Conservation (phyloP, 2,113 vertebrate genomes). For the Zapus hudsonius region DNA sequence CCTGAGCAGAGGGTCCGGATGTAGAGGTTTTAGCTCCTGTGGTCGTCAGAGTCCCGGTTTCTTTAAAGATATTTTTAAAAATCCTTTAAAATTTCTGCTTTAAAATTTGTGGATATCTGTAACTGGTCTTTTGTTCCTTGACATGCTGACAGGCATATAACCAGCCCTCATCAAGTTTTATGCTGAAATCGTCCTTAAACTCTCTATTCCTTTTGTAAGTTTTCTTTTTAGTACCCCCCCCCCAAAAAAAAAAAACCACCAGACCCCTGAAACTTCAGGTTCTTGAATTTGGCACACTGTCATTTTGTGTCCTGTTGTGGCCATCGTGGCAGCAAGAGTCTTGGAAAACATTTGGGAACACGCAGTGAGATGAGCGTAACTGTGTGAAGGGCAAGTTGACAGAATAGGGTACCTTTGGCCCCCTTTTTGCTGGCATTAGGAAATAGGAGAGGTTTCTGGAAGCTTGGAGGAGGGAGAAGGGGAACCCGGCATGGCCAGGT, state of each 20-base stretch:
- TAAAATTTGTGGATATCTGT: background rate
- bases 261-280: background rate
- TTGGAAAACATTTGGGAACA: constrained; percentile 25
- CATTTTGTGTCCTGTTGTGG: constrained; percentile 21
- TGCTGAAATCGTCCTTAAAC: background rate
- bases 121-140: constrained; percentile 47
- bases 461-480: background rate
- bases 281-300: background rate
- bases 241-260: background rate
- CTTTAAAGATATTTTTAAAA: constrained; percentile 26
- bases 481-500: background rate
- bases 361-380: constrained; percentile 9
- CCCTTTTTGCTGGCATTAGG: background rate
- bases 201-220: background rate
- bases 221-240: background rate
- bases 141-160: background rate
- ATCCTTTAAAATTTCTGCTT: too few relatives aligned
- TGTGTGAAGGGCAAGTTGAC: constrained; percentile 46
- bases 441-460: constrained; percentile 48
- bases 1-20: background rate
- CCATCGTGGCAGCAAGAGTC: background rate
- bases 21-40: background rate
- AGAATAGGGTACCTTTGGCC: background rate
- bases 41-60: background rate
- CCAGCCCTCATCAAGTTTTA: background rate